phyloP scores from a whole-genome alignment of 2,888 invertebrate genomes.

The Galeruca laticollis region DNA sequence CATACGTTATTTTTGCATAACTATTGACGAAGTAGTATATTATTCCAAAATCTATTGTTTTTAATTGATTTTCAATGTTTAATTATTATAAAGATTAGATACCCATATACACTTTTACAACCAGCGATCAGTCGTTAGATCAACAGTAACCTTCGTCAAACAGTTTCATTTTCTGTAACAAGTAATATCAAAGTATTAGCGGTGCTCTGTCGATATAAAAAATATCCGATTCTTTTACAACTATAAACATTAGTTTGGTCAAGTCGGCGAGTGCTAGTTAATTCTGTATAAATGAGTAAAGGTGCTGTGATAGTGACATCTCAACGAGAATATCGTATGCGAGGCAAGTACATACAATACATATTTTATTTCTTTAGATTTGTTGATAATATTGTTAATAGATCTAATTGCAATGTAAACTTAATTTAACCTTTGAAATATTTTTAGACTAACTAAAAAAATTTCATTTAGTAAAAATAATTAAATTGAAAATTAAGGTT shows the following conservation, averaged over 20 bases:
- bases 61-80: slow-evolving; percentile 16
- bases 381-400: neutral
- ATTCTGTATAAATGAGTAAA: slow-evolving; percentile 12
- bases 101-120: neutral
- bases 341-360: slow-evolving; percentile 5
- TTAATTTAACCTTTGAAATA: no score
- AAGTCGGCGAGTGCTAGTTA: neutral
- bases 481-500: no score
- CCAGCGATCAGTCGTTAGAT: neutral
- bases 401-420: neutral
- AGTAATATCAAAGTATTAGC: slow-evolving; percentile 1
- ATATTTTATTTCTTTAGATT: neutral
- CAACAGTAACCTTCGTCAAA: slow-evolving; percentile 5
- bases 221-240: neutral
- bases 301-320: slow-evolving; percentile 6
- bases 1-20: neutral
- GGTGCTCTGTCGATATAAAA: slow-evolving; percentile 1
- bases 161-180: neutral
- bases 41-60: neutral
- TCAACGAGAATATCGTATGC: neutral
- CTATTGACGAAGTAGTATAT: neutral
- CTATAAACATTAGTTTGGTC: slow-evolving; percentile 13
- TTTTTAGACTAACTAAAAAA: no score
- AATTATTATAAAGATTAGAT: slow-evolving; percentile 10
- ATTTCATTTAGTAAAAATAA: no score